Base-by-base conservation (phyloP, 2,797 vertebrate genomes). In the Danionella dracula region DNA sequence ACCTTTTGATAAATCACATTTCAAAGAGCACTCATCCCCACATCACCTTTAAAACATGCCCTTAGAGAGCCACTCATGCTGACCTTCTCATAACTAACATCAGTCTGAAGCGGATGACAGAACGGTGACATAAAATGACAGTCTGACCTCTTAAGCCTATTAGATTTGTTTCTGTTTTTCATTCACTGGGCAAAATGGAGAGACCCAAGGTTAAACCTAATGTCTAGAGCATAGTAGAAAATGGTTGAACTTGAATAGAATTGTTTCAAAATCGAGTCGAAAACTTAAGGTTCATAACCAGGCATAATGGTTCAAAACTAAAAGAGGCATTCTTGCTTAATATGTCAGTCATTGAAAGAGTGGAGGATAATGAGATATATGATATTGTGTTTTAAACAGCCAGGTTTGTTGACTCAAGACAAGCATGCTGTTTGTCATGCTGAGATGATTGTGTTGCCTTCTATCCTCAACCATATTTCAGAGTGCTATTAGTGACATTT, bases 61-160 rank as follows among this genome's bases (percentile, higher is more conserved):
- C 46, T 50, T 35, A 59, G 55, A 50, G 29, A 79, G 40, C 17
- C 21, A 13, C 51, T 73, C 17, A 71, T 27, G n/a, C 3, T 58
- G 74, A 86, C 84, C 83, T 83, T 76, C 79, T 16, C 66, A 78
- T 59, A 0, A 62, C 71, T 76, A 81, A 77, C 76, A 77, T 79
- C 71, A 74, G 77, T 82, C 77, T 71, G 62, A 75, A 81, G 70
- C 12, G 44, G 38, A 71, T 57, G 65, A 78, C 71, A 75, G 64
- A 59, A 55, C 61, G 32, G 49, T 78, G 76, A 69, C 70, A 80
- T 76, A 79, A 74, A 81, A 74, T 69, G 31, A 60, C 62, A 19
- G 37, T 16, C 48, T 76, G 82, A 83, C 82, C 81, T 72, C 77
- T 70, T 41, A 5, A 46, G 61, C 65, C 73, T 56, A 44, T 63